Base-by-base conservation (phyloP, 2,113 vertebrate species). In the Tychaedon coryphoeus region DNA sequence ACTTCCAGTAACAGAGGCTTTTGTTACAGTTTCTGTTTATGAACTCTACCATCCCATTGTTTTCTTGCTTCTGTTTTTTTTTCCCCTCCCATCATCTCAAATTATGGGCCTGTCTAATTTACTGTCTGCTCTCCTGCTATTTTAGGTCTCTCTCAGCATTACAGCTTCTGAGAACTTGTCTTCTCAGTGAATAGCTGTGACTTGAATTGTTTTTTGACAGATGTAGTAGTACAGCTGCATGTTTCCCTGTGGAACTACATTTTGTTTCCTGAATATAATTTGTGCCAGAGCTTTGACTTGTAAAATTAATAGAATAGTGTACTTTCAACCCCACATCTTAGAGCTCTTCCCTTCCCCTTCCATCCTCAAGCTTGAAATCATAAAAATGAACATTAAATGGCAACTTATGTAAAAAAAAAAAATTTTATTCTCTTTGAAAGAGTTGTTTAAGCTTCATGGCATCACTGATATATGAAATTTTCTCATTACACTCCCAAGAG, bases 1-100 rank as follows among this genome's bases (percentile, higher is more conserved):
- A 25, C 5, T 64, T 40, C 65, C 28, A 42, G 69, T 64, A 33
- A 84, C 19, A 38, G 70, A 67, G 48, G 75, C 54, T 64, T 86
- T 90, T 89, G 83, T 86, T 86, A 74, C 56, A 58, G 54, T 86
- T 95, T 91, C 81, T 88, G 61, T 54, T 92, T 81, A 62, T 56
- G 65, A 90, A 75, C 61, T 64, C 61, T 36, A n/a, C 40, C 64
- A 43, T 80, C 15, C 69, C n/a, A 81, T 67, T 94, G 69, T 90
- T 83, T 86, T 79, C 75, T 93, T 77, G 22, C 71, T 90, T 93
- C 72, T 94, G 33, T 0, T 26, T 24, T 54, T 33, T n/a, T 65
- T 54, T 0, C 8, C 31, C 20, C n/a, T 29, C 42, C 56, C 18
- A 22, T 77, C 57, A 48, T 86, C 40, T 91, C 40, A 71, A 9